Percentiles rank a stretch among this genome's conserved stretches.
Conservation (phyloP, 2,113 vertebrate genomes). For the Lycaon pictus region DNA sequence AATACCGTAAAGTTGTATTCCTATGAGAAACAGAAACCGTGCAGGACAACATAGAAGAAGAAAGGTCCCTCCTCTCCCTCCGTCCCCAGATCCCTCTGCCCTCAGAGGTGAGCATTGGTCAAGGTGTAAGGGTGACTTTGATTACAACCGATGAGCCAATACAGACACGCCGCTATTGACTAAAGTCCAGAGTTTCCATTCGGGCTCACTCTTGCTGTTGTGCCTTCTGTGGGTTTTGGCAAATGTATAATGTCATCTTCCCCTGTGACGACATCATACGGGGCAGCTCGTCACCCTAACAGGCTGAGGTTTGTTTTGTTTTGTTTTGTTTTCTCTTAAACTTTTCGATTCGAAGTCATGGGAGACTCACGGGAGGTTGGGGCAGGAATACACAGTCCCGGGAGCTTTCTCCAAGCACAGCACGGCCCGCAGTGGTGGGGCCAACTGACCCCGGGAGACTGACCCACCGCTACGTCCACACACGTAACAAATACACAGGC, state of each 20-base stretch:
- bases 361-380: background rate
- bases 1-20: background rate
- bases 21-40: background rate
- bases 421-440: accelerated
- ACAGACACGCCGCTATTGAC: accelerated
- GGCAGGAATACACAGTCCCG: accelerated
- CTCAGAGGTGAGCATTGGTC: background rate
- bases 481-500: accelerated
- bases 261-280: accelerated
- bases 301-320: background rate
- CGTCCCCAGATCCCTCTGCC: too few relatives aligned
- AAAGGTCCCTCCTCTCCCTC: too few relatives aligned
- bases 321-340: background rate
- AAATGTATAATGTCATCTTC: accelerated
- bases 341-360: background rate
- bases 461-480: background rate
- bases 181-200: accelerated
- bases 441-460: accelerated
- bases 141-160: accelerated
- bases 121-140: background rate
- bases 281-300: too few relatives aligned
- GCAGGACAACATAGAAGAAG: background rate
- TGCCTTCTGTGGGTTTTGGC: accelerated
- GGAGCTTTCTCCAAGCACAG: accelerated
- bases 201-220: accelerated